Evolutionary conservation across 37 sponge, comb jelly and placozoan species (phyloP).

Genomic region (Ianthella basta): DNA sequence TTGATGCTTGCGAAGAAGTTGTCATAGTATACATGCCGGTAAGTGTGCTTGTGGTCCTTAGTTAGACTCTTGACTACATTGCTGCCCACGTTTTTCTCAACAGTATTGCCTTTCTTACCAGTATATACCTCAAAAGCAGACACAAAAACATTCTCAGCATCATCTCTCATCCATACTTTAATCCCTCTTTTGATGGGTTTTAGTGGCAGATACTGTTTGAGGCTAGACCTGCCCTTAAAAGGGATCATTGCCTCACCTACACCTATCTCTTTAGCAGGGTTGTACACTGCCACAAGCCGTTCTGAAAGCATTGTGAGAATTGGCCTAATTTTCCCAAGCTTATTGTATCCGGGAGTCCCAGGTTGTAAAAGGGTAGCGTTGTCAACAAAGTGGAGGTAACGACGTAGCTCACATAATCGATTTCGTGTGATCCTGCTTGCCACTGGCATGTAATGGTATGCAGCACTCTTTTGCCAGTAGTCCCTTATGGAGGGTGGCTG

Average conservation of each 20-base stretch:
- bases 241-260: slow-evolving; percentile 47
- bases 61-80: too few relatives aligned
- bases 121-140: too few relatives aligned
- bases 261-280: slow-evolving; percentile 27
- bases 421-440: slow-evolving; percentile 29
- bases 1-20: too few relatives aligned
- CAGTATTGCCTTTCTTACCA: too few relatives aligned
- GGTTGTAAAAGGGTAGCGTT: slow-evolving; percentile 23
- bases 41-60: too few relatives aligned
- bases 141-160: too few relatives aligned
- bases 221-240: slow-evolving; percentile 36
- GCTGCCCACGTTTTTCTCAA: too few relatives aligned
- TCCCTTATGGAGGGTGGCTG: slow-evolving; percentile 20
- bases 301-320: background rate
- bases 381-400: slow-evolving; percentile 32
- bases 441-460: slow-evolving; percentile 24
- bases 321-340: slow-evolving; percentile 27
- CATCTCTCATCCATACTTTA: background rate
- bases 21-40: too few relatives aligned
- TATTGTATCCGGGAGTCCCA: slow-evolving; percentile 24
- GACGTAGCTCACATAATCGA: slow-evolving; percentile 24
- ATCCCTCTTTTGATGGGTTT: slow-evolving; percentile 44
- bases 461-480: slow-evolving; percentile 18
- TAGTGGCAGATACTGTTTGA: slow-evolving; percentile 44
- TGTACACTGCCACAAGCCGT: background rate